A percentile compares a stretch with the other conserved stretches of the same genome.
phyloP scores from a whole-genome alignment of 2,113 vertebrate genomes.

The Vidua macroura region DNA sequence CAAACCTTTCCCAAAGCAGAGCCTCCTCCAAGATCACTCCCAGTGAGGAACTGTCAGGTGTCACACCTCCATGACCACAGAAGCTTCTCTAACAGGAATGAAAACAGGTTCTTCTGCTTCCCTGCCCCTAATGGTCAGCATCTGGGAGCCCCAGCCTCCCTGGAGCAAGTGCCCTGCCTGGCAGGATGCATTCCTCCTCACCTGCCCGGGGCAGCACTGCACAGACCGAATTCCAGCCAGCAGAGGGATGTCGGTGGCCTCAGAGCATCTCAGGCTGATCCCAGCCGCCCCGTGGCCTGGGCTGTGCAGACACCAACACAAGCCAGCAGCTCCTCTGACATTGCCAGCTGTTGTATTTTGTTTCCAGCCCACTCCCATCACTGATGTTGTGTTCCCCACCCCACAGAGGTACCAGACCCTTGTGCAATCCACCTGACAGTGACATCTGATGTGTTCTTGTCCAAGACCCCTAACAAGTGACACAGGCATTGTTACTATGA shows the following conservation, averaged over 20 bases:
- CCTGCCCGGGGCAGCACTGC: fast-evolving
- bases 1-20: neutral
- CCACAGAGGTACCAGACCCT: neutral
- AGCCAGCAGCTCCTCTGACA: neutral
- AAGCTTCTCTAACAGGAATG: neutral
- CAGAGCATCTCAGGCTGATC: neutral
- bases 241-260: neutral
- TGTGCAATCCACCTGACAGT: neutral
- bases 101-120: neutral
- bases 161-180: neutral
- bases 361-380: neutral
- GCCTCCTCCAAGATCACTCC: neutral
- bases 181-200: neutral
- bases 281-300: neutral
- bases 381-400: neutral
- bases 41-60: neutral
- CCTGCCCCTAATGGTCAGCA: neutral
- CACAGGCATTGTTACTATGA: neutral
- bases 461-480: neutral
- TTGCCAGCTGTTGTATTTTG: neutral
- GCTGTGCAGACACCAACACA: neutral
- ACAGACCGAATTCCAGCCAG: neutral
- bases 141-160: neutral
- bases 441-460: neutral
- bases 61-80: neutral